phyloP scores from a whole-genome alignment of 1,140 invertebrate genomes.

The Bombus impatiens region DNA sequence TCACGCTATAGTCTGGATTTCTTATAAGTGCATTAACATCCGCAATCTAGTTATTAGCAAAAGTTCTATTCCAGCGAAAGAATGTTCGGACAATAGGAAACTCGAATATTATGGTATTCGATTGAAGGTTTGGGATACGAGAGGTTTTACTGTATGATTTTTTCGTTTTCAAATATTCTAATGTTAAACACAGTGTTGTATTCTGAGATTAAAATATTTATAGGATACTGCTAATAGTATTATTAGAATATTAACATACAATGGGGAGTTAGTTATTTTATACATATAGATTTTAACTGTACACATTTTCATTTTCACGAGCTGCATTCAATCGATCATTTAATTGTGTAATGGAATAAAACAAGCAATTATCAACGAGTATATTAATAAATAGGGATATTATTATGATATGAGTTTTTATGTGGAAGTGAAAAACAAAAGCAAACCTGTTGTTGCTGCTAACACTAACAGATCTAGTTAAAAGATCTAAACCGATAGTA shows the following conservation, averaged over 20 bases:
- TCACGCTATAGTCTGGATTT: too few species aligned
- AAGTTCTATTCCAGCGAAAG: too few species aligned
- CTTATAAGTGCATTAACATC: too few species aligned
- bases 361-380: background rate
- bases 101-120: too few species aligned
- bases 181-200: background rate
- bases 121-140: too few species aligned
- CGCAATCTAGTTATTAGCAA: too few species aligned
- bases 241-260: background rate
- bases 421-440: background rate
- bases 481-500: constrained; percentile 83
- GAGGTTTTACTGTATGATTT: too few species aligned
- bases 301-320: background rate
- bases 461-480: constrained; percentile 83
- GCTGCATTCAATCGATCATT: background rate
- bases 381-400: background rate
- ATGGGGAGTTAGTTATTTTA: background rate
- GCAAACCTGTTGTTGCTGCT: constrained; percentile 82
- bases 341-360: background rate
- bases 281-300: background rate
- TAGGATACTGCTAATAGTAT: background rate
- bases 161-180: background rate
- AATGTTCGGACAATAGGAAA: too few species aligned
- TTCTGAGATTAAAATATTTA: background rate
- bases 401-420: background rate